phyloP scores from a whole-genome alignment of 2,888 invertebrate species.

The Leptopilina drosophilae region DNA sequence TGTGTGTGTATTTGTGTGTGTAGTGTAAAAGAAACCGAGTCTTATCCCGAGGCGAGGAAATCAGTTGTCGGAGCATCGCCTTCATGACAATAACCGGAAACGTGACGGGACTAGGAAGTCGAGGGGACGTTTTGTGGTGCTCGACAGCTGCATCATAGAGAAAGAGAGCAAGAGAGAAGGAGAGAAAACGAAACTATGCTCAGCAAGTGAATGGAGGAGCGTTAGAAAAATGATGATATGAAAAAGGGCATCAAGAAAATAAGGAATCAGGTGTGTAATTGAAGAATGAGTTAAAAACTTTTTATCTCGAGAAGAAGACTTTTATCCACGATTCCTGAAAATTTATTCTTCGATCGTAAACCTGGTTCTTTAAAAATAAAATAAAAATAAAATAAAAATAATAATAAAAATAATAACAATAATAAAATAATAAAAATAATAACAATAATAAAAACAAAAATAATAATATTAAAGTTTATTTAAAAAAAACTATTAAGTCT shows the following conservation, averaged over 20 bases:
- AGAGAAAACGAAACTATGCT: neutral
- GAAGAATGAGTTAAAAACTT: neutral
- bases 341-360: too few species aligned
- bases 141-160: constrained; percentile 14
- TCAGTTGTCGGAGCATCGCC: constrained; percentile 27
- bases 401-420: too few species aligned
- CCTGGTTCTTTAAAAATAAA: too few species aligned
- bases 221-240: constrained; percentile 17
- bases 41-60: constrained; percentile 37
- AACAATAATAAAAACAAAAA: too few species aligned
- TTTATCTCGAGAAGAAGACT: too few species aligned
- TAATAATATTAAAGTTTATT: too few species aligned
- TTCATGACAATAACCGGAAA: constrained; percentile 30
- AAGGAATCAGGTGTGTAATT: constrained; percentile 36
- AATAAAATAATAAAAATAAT: too few species aligned
- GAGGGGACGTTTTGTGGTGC: constrained; percentile 27
- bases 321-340: too few species aligned
- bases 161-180: too few species aligned
- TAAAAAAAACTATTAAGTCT: too few species aligned
- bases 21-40: constrained; percentile 24
- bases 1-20: neutral
- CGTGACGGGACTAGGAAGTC: constrained; percentile 35
- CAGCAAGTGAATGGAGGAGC: constrained; percentile 3
- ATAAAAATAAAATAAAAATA: too few species aligned
- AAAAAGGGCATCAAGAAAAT: neutral